Conservation (phyloP, 2,797 vertebrate species). For the Gymnoscopelus braueri region DNA sequence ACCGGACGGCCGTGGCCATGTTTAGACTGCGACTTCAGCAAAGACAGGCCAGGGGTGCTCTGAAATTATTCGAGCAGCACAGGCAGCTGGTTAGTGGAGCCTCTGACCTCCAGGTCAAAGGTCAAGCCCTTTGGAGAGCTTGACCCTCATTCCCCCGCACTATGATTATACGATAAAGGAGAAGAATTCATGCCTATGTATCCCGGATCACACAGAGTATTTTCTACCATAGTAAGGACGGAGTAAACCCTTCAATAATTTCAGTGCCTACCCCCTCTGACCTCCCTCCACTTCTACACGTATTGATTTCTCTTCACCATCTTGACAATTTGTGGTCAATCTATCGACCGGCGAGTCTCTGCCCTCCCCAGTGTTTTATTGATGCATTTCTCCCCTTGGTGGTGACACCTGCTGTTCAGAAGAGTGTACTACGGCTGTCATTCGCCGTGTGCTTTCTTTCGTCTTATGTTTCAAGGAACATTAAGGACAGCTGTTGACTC, state of each 20-base stretch:
- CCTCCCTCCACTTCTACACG: constrained; percentile 25
- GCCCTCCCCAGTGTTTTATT: background rate
- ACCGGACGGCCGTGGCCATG: no score
- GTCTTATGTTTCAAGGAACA: constrained; percentile 4
- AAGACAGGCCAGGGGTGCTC: background rate
- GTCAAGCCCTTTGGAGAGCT: background rate
- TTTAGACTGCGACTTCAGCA: no score
- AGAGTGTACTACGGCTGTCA: constrained; percentile 35
- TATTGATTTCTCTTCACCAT: constrained; percentile 5
- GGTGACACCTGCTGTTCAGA: constrained; percentile 66
- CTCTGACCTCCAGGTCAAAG: background rate
- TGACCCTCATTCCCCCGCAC: background rate
- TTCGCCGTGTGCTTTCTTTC: background rate
- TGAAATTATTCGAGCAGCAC: background rate
- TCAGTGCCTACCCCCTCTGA: no score
- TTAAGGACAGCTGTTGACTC: background rate
- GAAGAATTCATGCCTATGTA: no score
- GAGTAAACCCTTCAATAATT: constrained; percentile 14
- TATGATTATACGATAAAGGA: no score
- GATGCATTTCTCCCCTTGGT: constrained; percentile 36
- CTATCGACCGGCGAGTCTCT: constrained; percentile 22
- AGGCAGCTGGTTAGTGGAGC: background rate
- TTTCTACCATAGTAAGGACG: no score
- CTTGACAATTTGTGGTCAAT: background rate
- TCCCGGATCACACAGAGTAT: no score